Percentiles rank a stretch among this genome's conserved stretches.
Evolutionary conservation across 2,888 invertebrate species (phyloP).

Genomic region (Megamerina dolium): DNA sequence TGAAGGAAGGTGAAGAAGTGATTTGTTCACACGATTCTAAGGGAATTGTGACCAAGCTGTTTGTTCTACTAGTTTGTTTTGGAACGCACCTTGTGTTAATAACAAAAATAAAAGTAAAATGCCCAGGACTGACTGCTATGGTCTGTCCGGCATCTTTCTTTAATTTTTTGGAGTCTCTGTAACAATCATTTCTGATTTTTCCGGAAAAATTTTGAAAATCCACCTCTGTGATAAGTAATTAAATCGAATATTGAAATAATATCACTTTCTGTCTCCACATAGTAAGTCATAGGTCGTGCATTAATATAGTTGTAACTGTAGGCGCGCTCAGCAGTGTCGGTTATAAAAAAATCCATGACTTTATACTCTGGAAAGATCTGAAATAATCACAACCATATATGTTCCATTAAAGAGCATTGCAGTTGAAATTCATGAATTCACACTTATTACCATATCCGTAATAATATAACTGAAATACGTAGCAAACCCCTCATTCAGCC

Average conservation of each 20-base stretch:
- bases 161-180: too few species aligned
- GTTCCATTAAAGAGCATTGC: not conserved
- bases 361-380: conserved; percentile 62
- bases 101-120: too few species aligned
- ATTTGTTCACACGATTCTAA: too few species aligned
- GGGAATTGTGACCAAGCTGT: too few species aligned
- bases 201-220: too few species aligned
- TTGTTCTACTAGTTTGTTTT: too few species aligned
- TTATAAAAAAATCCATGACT: conserved; percentile 56
- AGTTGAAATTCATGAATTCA: too few species aligned
- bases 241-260: conserved; percentile 53
- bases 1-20: too few species aligned
- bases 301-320: conserved; percentile 34
- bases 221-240: conserved; percentile 61
- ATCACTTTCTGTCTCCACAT: conserved; percentile 39
- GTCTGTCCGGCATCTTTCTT: too few species aligned
- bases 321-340: conserved; percentile 46
- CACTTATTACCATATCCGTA: conserved; percentile 41
- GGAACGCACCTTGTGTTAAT: too few species aligned
- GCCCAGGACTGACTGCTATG: too few species aligned
- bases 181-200: too few species aligned
- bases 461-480: conserved; percentile 42
- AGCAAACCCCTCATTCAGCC: conserved; percentile 72
- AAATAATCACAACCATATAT: conserved; percentile 27
- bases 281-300: conserved; percentile 38